These are phyloP conservation scores for Neria commutata DNA, from an alignment of 2,888 invertebrate species.

Conservation along the genomic window DNA sequence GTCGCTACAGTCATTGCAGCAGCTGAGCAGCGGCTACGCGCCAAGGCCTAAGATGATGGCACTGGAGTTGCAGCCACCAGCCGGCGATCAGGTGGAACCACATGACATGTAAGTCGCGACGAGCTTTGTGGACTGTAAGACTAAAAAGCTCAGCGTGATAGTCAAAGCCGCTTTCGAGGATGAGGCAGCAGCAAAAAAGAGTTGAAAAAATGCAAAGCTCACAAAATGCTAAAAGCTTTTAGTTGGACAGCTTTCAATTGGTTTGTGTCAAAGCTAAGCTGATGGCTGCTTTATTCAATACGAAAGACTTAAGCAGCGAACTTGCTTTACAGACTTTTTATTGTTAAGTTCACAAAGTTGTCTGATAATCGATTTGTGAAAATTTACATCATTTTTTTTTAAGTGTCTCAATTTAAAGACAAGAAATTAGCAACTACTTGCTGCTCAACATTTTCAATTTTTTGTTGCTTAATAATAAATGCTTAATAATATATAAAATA, in stretches of 20 bases:
- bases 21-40: slow-evolving; percentile 40
- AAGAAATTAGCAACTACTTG: too few species aligned
- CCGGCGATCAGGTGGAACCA: slow-evolving; percentile 18
- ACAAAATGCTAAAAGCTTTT: too few species aligned
- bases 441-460: too few species aligned
- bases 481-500: too few species aligned
- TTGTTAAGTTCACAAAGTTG: too few species aligned
- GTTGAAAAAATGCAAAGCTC: background rate
- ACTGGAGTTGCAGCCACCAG: slow-evolving; percentile 26
- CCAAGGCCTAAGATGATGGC: slow-evolving; percentile 34
- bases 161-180: background rate
- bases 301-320: slow-evolving; percentile 22
- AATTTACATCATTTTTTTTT: too few species aligned
- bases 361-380: too few species aligned
- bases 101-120: slow-evolving; percentile 10
- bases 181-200: background rate
- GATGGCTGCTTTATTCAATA: background rate
- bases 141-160: background rate
- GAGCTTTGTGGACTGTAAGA: background rate
- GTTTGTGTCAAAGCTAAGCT: background rate
- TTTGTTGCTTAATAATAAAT: too few species aligned
- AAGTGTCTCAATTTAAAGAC: too few species aligned
- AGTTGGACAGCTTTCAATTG: slow-evolving; percentile 31
- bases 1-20: slow-evolving; percentile 38
- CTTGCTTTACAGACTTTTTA: slow-evolving; percentile 1